A percentile compares a stretch with the other conserved stretches of the same genome.
These are phyloP conservation scores for Cyrtorhinus lividipennis DNA, from an alignment of 1,140 invertebrate genomes.

Conservation along the genomic window DNA sequence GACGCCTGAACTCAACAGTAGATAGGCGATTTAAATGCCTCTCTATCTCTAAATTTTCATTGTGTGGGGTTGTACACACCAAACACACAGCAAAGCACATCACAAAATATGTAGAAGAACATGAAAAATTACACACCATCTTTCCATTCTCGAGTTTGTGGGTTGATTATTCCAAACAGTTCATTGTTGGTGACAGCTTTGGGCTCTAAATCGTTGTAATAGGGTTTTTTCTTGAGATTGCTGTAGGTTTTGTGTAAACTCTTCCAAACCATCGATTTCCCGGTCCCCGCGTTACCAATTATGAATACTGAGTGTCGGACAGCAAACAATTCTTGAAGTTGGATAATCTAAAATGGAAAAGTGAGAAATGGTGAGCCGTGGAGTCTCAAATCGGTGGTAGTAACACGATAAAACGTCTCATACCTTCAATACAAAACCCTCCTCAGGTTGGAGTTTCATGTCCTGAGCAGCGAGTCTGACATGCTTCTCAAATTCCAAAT, in stretches of 20 bases:
- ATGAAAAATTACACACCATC: slow-evolving; percentile 53
- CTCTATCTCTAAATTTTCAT: too few species aligned
- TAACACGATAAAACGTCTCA: not conserved
- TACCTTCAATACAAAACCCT: slow-evolving; percentile 71
- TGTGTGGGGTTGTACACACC: too few species aligned
- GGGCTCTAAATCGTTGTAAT: slow-evolving; percentile 81
- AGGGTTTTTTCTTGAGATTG: slow-evolving; percentile 62
- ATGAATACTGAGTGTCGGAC: slow-evolving; percentile 92
- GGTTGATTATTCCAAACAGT: slow-evolving; percentile 89
- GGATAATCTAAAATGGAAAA: slow-evolving; percentile 50
- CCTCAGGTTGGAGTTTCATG: slow-evolving; percentile 77
- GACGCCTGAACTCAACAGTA: too few species aligned
- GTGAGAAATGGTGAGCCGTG: too few species aligned
- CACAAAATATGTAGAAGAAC: too few species aligned
- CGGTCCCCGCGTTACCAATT: slow-evolving; percentile 80
- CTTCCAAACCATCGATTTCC: slow-evolving; percentile 87
- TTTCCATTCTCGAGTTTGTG: slow-evolving; percentile 90
- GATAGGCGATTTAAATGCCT: too few species aligned
- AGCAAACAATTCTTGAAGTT: slow-evolving; percentile 80
- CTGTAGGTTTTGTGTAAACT: slow-evolving; percentile 70
- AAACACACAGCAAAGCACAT: too few species aligned
- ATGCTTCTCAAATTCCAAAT: slow-evolving; percentile 68
- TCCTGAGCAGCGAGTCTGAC: slow-evolving; percentile 62
- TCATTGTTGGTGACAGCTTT: slow-evolving; percentile 94
- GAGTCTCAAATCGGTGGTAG: not conserved